Conservation (phyloP, 2,113 vertebrate species). For the Bombycilla garrulus region DNA sequence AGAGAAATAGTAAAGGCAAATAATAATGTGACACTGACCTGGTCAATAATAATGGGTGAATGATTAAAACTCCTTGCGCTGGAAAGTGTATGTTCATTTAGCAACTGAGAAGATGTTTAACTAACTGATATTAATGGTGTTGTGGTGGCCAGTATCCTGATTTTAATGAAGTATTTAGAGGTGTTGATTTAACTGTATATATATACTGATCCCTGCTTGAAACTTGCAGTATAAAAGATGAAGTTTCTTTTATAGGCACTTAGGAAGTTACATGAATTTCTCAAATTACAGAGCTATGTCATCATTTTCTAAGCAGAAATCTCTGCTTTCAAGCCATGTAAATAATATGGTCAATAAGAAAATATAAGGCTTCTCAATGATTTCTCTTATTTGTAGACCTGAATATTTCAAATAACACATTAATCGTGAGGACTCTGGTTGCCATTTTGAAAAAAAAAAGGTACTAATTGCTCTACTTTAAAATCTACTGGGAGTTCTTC, state of each 20-base stretch:
- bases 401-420: neutral
- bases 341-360: neutral
- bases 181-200: constrained; percentile 16
- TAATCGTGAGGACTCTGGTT: neutral
- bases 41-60: neutral
- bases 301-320: neutral
- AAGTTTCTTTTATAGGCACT: neutral
- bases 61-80: neutral
- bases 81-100: constrained; percentile 8
- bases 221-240: neutral
- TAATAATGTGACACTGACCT: neutral
- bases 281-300: neutral
- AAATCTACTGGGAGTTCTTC: neutral
- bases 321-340: neutral
- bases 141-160: constrained; percentile 21
- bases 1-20: neutral
- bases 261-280: neutral
- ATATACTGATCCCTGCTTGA: constrained; percentile 4
- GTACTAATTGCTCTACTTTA: neutral
- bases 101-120: neutral
- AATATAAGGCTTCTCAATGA: neutral
- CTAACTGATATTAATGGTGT: neutral
- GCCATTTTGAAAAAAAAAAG: neutral
- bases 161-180: constrained; percentile 6
- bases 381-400: neutral